Percentiles rank a stretch among this genome's conserved stretches.
Conservation (phyloP, 2,888 invertebrate species). For the Mylabris sibirica region DNA sequence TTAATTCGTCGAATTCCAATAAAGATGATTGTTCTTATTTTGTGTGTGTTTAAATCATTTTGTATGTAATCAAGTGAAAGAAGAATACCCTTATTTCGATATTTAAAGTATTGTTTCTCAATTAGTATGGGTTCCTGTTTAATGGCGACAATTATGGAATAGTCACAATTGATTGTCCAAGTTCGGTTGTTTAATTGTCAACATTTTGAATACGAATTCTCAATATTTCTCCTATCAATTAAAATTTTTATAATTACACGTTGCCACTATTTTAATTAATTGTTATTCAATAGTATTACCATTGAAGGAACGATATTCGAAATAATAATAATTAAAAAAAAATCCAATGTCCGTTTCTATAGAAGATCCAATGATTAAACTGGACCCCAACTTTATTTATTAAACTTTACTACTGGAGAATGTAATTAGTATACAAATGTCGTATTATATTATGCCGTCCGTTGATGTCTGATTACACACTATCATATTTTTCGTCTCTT, state of each 20-base stretch:
- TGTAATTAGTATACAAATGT: constrained; percentile 57
- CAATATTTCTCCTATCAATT: not conserved
- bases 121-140: constrained; percentile 20
- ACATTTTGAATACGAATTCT: constrained; percentile 14
- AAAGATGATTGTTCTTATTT: too few relatives aligned
- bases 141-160: constrained; percentile 10
- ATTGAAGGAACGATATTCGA: too few relatives aligned
- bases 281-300: not conserved
- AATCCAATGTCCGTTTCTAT: not conserved
- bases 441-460: constrained; percentile 56
- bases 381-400: constrained; percentile 33
- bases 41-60: not conserved
- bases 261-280: not conserved
- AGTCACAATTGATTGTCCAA: constrained; percentile 13
- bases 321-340: not conserved
- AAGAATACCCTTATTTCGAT: not conserved
- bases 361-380: constrained; percentile 30
- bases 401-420: constrained; percentile 25
- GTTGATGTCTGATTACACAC: constrained; percentile 61
- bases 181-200: constrained; percentile 13
- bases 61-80: not conserved
- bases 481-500: constrained; percentile 61
- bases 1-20: constrained; percentile 9
- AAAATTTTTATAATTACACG: not conserved
- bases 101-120: not conserved